Conservation (phyloP, 2,888 invertebrate species). For the Lagria hirta region DNA sequence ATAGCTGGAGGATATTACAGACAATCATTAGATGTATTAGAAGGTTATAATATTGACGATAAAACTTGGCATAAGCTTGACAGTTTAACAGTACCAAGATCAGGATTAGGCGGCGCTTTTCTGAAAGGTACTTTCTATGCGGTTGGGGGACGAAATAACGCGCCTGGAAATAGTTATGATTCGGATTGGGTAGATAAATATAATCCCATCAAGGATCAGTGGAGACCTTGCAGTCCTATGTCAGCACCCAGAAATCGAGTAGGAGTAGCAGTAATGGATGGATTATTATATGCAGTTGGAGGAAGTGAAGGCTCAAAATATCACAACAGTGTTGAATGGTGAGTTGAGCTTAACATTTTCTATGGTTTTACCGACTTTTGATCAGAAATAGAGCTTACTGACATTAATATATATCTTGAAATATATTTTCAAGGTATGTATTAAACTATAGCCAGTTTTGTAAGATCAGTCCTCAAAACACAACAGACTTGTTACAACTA, state of each 20-base stretch:
- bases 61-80: conserved; percentile 81
- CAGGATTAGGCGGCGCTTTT: conserved; percentile 84
- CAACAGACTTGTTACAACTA: too few species aligned
- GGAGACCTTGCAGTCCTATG: conserved; percentile 88
- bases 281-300: conserved; percentile 86
- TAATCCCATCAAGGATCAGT: conserved; percentile 81
- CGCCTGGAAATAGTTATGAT: conserved; percentile 83
- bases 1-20: conserved; percentile 88
- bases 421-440: too few species aligned
- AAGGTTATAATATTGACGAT: conserved; percentile 86
- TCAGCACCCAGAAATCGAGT: conserved; percentile 84
- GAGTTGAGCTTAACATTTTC: conserved; percentile 38
- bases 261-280: conserved; percentile 94
- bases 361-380: not conserved
- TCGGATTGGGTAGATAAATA: conserved; percentile 88
- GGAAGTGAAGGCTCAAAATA: conserved; percentile 85
- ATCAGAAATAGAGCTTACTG: too few species aligned
- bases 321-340: conserved; percentile 89
- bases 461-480: too few species aligned
- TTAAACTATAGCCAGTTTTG: too few species aligned
- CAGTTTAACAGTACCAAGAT: conserved; percentile 82
- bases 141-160: conserved; percentile 90
- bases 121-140: conserved; percentile 87
- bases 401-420: too few species aligned
- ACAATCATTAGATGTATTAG: conserved; percentile 83